Percentiles rank a stretch among this genome's conserved stretches.
These are phyloP conservation scores for Phragmatobia fuliginosa DNA, from an alignment of 2,888 invertebrate genomes.

Conservation along the genomic window DNA sequence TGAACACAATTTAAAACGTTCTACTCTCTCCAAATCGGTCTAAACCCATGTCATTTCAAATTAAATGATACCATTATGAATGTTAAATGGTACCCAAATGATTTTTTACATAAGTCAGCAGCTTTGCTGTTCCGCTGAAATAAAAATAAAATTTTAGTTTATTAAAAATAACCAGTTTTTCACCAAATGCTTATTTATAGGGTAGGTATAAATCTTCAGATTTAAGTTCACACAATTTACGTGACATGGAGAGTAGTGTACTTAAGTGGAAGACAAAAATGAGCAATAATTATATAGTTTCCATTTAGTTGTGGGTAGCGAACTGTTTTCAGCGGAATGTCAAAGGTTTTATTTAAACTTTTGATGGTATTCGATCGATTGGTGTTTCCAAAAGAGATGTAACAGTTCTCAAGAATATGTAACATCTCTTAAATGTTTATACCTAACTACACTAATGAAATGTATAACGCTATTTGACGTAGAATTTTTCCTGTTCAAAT, in stretches of 20 bases:
- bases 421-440: slow-evolving; percentile 16
- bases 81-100: slow-evolving; percentile 23
- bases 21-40: slow-evolving; percentile 37
- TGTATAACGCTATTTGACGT: neutral
- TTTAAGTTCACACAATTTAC: slow-evolving; percentile 20
- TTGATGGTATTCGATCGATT: slow-evolving; percentile 25
- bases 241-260: slow-evolving; percentile 17
- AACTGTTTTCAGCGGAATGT: slow-evolving; percentile 42
- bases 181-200: slow-evolving; percentile 19
- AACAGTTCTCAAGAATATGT: slow-evolving; percentile 16
- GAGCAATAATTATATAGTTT: slow-evolving; percentile 45
- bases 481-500: slow-evolving; percentile 6
- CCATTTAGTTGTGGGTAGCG: slow-evolving; percentile 5
- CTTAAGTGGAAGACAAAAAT: slow-evolving; percentile 26
- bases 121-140: slow-evolving; percentile 46
- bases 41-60: slow-evolving; percentile 36
- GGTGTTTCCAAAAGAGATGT: slow-evolving; percentile 7
- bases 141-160: slow-evolving; percentile 12
- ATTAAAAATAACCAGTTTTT: slow-evolving; percentile 1
- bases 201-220: slow-evolving; percentile 9
- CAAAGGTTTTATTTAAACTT: slow-evolving; percentile 16
- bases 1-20: slow-evolving; percentile 48
- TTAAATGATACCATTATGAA: slow-evolving; percentile 26
- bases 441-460: slow-evolving; percentile 13
- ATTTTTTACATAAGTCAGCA: slow-evolving; percentile 34